These are phyloP conservation scores for Entosphenus tridentatus DNA, from an alignment of 2,113 vertebrate genomes.

Conservation along the genomic window DNA sequence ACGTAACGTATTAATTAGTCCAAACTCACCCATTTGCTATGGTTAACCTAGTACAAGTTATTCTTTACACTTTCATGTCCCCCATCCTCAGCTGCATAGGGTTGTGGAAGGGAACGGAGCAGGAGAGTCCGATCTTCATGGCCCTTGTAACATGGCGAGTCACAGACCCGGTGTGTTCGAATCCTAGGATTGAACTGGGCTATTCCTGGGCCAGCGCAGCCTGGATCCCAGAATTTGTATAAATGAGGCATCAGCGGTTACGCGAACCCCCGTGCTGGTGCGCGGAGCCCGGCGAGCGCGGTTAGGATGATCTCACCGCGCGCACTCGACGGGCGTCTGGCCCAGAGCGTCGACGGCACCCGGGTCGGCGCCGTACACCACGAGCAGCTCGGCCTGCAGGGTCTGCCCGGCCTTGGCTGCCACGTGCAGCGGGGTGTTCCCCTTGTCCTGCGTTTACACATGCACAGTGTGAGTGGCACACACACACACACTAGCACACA, in stretches of 20 bases:
- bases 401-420: conserved; percentile 85
- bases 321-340: conserved; percentile 80
- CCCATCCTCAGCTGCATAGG: too few species aligned
- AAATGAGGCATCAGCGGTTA: background rate
- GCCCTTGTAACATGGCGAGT: too few species aligned
- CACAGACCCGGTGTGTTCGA: background rate
- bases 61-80: too few species aligned
- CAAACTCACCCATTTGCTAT: too few species aligned
- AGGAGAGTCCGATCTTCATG: too few species aligned
- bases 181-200: conserved; percentile 5
- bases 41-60: too few species aligned
- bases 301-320: conserved; percentile 34
- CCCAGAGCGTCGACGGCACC: conserved; percentile 76
- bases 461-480: too few species aligned
- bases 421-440: conserved; percentile 75
- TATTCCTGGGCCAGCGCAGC: background rate
- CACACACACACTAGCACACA: background rate
- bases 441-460: conserved; percentile 42
- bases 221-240: background rate
- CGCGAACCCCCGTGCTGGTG: background rate
- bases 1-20: too few species aligned
- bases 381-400: conserved; percentile 72
- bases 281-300: background rate
- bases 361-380: conserved; percentile 77
- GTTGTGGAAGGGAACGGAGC: too few species aligned